A percentile compares a stretch with the other conserved stretches of the same genome.
Conservation (phyloP, 2,888 invertebrate species). For the Cataglyphis albicans region DNA sequence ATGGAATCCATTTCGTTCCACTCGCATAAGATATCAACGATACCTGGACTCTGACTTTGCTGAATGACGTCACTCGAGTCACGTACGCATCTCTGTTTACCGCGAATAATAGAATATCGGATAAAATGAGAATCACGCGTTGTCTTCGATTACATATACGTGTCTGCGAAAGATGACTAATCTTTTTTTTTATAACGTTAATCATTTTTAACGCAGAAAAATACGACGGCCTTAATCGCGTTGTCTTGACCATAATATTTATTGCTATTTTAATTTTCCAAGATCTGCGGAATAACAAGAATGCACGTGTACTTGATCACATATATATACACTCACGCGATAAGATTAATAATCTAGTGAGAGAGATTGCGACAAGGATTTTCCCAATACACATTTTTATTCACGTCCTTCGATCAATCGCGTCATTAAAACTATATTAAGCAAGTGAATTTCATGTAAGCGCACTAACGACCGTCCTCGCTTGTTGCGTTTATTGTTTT, state of each 20-base stretch:
- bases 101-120: background rate
- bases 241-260: background rate
- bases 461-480: slow-evolving; percentile 29
- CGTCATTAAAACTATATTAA: slow-evolving; percentile 35
- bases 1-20: background rate
- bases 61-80: background rate
- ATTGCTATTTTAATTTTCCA: background rate
- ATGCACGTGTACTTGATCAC: background rate
- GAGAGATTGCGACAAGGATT: slow-evolving; percentile 2
- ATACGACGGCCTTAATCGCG: background rate
- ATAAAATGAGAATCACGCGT: background rate
- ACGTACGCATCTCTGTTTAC: background rate
- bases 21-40: background rate
- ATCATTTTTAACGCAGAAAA: background rate
- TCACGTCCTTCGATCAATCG: slow-evolving; percentile 18
- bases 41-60: slow-evolving; percentile 11
- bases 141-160: background rate
- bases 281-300: background rate
- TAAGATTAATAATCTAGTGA: slow-evolving; percentile 13
- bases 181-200: background rate
- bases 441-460: background rate
- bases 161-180: background rate
- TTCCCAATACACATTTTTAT: slow-evolving; percentile 6
- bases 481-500: slow-evolving; percentile 50
- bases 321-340: slow-evolving; percentile 9